Percentiles rank a stretch among this genome's conserved stretches.
phyloP scores from a whole-genome alignment of 2,113 vertebrate species.

The Cheilinus undulatus region DNA sequence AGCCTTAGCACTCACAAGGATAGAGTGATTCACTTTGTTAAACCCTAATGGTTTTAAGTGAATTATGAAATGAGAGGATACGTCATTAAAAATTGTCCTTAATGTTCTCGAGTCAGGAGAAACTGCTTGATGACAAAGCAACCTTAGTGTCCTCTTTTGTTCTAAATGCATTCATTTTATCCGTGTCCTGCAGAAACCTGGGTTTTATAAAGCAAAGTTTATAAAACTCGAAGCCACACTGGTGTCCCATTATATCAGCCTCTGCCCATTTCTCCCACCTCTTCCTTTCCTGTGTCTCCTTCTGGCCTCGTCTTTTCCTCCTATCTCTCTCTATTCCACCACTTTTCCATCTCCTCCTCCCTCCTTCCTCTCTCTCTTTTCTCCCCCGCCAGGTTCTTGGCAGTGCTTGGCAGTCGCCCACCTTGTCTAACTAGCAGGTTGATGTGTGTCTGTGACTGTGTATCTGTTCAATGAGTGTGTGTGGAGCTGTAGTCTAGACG shows the following conservation, averaged over 20 bases:
- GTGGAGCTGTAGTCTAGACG: constrained; percentile 77
- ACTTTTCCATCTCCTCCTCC: constrained; percentile 42
- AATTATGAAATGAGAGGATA: too few relatives aligned
- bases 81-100: too few relatives aligned
- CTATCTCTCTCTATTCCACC: constrained; percentile 61
- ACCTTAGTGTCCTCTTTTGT: constrained; percentile 1
- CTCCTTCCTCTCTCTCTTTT: background rate
- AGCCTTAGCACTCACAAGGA: too few relatives aligned
- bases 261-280: constrained; percentile 36
- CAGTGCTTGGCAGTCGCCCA: constrained; percentile 73
- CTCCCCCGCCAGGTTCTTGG: constrained; percentile 69
- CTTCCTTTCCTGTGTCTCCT: constrained; percentile 22
- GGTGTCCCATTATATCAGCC: constrained; percentile 29
- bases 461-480: constrained; percentile 45
- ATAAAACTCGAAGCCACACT: constrained; percentile 18
- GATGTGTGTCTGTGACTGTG: constrained; percentile 54
- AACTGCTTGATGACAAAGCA: background rate
- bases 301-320: constrained; percentile 34
- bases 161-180: constrained; percentile 19
- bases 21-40: too few relatives aligned
- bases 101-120: too few relatives aligned
- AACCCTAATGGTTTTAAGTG: too few relatives aligned
- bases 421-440: constrained; percentile 80
- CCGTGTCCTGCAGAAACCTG: constrained; percentile 24
- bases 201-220: constrained; percentile 17